Base-by-base conservation (phyloP, 2,888 invertebrate genomes). In the Polietes domitor region DNA sequence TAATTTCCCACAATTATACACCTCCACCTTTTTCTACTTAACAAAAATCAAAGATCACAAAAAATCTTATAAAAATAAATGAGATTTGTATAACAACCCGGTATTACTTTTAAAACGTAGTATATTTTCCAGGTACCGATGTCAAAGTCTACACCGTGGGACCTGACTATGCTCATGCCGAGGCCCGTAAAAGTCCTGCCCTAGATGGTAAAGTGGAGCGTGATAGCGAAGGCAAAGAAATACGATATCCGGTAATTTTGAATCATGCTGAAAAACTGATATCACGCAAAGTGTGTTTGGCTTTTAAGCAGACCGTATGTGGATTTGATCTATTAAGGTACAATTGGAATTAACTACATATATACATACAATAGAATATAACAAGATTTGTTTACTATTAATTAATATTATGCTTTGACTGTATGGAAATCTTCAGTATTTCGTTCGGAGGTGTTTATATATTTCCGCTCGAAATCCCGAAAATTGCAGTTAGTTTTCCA, bases 141-240 rank as follows among this genome's bases (percentile, higher is more conserved):
- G 94, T 94, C 65, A 95, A 96, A 93, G 99, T 99, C 28, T 99
- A 99, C 92, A 99, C 99, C 0, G 99, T 99, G 32, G 99, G 99
- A 0, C 99, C 99, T 0, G 99, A 99, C 93, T 99, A 99, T 92
- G 99, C 99, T 2, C 99, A 99, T 93, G 99, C 99, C 0, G 99
- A 99, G 92, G 99, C 99, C 0, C 94, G 99, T 77, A 99, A 99
- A 92, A 99, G 99, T 79, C 99, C 99, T 0, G 99, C 99, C 0
- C 93, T 99, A 15, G 99, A 99, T 92, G 99, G 99, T 0, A 99
- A 99, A 93, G 99, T 99, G 55, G 99, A 99, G 91, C 93, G 99
- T 61, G 99, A 99, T 91, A 96, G 97, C 7, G 98, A 99, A 90
- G 99, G 99, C 86, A 97, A 98, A 92, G 99, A 99, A 94, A 98